Base-by-base conservation (phyloP, 2,113 vertebrate species). In the Leptosomus discolor region DNA sequence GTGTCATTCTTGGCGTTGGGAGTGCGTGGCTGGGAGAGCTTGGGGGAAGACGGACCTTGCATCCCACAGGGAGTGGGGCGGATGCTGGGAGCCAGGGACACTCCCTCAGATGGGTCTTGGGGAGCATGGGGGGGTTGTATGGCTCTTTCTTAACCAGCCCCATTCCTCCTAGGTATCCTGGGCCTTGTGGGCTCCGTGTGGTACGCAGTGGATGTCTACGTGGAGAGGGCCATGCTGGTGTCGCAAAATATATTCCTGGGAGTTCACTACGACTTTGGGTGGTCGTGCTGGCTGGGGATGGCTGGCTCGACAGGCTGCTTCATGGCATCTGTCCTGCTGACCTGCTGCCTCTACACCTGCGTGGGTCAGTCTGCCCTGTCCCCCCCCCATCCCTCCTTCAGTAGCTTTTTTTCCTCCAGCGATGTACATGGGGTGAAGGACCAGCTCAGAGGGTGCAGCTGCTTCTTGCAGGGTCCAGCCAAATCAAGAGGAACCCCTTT, bases 281-380 rank as follows among this genome's bases (percentile, higher is more conserved):
- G 98, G 98, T 98, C 98, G 0, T 98, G 98, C 84, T 98, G 98
- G 98, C 82, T 98, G 82, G 98, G 97, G 3, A 98, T 98, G 98
- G 97, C 96, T 3, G 98, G 98, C 11, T 98, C 98, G 0, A 89
- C 22, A 0, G 98, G 98, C 61, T 97, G 98, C 68, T 90, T 98
- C 5, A 8, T 91, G 68, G 88, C 97, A 2, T 97, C 97, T 5
- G 5, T 98, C 22, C 88, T 97, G 61, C 93, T 98, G 34, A 97
- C 96, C 36, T 98, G 98, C 91, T 98, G 98, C 76, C 94, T 97
- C 81, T 84, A 46, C 2, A 21, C 85, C 78, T 77, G 90, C 53
- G 48, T 96, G 91, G 98, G 98, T 98, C 84, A 94, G 97, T 96
- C 24, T 26, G 53, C 3, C 29, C 51, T 12, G 11, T 13, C 45